Conservation (phyloP, 2,113 vertebrate species). For the Rhabdomys dilectus region DNA sequence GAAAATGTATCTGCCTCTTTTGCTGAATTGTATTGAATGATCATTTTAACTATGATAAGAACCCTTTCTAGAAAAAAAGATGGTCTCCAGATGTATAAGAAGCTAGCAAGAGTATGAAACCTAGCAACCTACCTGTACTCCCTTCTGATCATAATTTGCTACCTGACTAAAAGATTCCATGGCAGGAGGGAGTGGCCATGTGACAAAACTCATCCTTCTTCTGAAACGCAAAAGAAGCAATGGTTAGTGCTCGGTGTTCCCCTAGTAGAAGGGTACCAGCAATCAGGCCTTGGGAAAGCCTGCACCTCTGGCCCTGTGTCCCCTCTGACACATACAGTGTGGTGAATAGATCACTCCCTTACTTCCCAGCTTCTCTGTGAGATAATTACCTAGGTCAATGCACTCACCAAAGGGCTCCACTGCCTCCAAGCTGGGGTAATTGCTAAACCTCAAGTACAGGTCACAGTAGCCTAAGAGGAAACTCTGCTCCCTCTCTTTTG, state of each 20-base stretch:
- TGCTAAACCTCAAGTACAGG: neutral
- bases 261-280: neutral
- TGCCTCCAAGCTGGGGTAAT: neutral
- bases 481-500: neutral
- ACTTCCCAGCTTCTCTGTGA: neutral
- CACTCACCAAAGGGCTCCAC: neutral
- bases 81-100: neutral
- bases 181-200: neutral
- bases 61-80: neutral
- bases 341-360: too few relatives aligned
- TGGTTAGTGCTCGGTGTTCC: neutral
- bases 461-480: neutral
- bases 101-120: neutral
- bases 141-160: neutral
- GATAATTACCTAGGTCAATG: too few relatives aligned
- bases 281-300: too few relatives aligned
- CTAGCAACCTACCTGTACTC: neutral
- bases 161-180: neutral
- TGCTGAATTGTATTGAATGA: neutral
- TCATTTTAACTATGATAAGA: neutral
- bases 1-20: neutral
- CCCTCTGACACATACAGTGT: too few relatives aligned
- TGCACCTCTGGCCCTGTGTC: neutral
- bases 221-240: fast-evolving
- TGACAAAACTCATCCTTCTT: neutral